Base-by-base conservation (phyloP, 2,888 invertebrate species). In the Drosophila gaucha region DNA sequence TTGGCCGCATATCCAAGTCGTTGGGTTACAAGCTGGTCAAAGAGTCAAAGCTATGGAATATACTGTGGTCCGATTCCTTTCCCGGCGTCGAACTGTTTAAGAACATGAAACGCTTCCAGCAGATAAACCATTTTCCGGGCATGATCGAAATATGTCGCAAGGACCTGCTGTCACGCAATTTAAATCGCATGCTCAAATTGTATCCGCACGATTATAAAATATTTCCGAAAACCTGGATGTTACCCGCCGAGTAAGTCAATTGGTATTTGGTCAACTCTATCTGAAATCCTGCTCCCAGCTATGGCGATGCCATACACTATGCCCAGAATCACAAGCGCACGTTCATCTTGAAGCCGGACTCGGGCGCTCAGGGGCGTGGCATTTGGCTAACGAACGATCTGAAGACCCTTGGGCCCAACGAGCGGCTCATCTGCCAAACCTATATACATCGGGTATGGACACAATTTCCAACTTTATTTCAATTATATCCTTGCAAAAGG, bases 191-290 rank as follows among this genome's bases (percentile, higher is more conserved):
- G 97, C 93, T 95, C 67, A 95, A 96, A 91, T 92, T 96, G 57
- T 98, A 96, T 91, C 97, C 97, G 0, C 95, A 95, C 80, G 97
- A 98, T 72, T 98, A 97, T 91, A 96, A 96, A 89, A 96, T 98
- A 90, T 98, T 97, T 90, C 98, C 98, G 1, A 97, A 96, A 92
- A 97, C 97, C 8, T 98, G 98, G 97, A 96, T 97, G 91, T 94
- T 98, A 74, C 98, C 98, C 24, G 96, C 97, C 18, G 97, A 97
- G 96, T 96, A 92, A 94, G 95, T 24, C 6, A 3, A 1, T 16
- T 1, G 0, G 3, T 6, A 41, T 22, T 20, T 31, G 14, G n/a
- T n/a, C 3, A 22, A 8, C 12, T 1, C 18, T 30, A 9, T 8
- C 9, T n/a, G 4, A 1, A 5, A 8, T 12, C 2, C 16, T 6